Conservation (phyloP, 1,140 invertebrate species). For the Lycorma delicatula region DNA sequence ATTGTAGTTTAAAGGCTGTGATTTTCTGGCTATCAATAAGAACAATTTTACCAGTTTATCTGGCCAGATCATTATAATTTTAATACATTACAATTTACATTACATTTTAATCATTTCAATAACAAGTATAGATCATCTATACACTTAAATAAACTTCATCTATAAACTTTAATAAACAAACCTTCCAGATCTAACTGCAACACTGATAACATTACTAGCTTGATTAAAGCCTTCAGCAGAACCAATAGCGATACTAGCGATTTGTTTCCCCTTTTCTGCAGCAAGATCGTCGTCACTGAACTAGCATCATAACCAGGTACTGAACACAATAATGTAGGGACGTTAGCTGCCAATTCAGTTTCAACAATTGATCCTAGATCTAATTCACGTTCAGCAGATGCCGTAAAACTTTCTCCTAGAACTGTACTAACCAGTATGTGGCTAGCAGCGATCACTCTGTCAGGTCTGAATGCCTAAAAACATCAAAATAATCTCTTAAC, state of each 20-base stretch:
- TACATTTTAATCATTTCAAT: no score
- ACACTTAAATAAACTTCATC: no score
- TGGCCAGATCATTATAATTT: no score
- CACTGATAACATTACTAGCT: slow-evolving; percentile 94
- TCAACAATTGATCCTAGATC: slow-evolving; percentile 83
- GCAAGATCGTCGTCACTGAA: slow-evolving; percentile 95
- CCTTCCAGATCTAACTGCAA: slow-evolving; percentile 92
- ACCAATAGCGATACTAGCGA: slow-evolving; percentile 97
- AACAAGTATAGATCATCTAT: no score
- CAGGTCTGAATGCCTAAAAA: slow-evolving; percentile 79
- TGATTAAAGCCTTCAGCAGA: slow-evolving; percentile 99
- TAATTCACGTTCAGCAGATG: slow-evolving; percentile 84
- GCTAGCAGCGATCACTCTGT: slow-evolving; percentile 86
- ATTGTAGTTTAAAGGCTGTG: no score
- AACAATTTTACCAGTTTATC: no score
- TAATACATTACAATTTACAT: no score
- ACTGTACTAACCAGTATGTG: slow-evolving; percentile 79
- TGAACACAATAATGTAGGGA: slow-evolving; percentile 92
- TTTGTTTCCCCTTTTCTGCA: slow-evolving; percentile 83
- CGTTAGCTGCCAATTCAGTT: slow-evolving; percentile 79
- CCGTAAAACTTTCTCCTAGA: slow-evolving; percentile 80
- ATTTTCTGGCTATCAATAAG: no score
- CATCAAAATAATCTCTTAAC: no score
- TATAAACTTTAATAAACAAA: no score
- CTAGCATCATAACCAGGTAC: slow-evolving; percentile 93